These are phyloP conservation scores for Malurus cyaneus DNA, from an alignment of 2,113 vertebrate genomes.

Conservation along the genomic window DNA sequence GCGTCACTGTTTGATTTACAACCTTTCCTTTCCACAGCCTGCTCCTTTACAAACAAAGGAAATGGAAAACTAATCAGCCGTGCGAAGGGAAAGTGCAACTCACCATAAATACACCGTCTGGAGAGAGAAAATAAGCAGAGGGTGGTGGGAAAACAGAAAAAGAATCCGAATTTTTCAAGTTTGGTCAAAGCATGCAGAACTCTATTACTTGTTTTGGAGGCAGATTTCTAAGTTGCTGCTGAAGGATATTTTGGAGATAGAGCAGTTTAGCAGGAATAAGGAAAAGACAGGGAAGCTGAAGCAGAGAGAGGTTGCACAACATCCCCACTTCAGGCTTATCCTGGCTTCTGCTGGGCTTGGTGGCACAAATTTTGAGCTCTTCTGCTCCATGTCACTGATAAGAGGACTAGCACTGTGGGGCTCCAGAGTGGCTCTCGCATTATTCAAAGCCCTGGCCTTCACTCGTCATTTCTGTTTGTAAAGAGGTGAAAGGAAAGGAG, in stretches of 20 bases:
- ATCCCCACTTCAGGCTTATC: background rate
- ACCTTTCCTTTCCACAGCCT: background rate
- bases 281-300: background rate
- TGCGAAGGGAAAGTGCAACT: constrained; percentile 37
- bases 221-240: background rate
- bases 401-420: background rate
- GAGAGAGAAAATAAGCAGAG: constrained; percentile 1
- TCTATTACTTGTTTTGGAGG: background rate
- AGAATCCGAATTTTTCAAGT: background rate
- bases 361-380: background rate
- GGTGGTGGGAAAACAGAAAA: constrained; percentile 9
- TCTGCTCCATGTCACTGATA: background rate
- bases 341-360: background rate
- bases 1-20: background rate
- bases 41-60: constrained; percentile 52
- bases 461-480: background rate
- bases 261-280: background rate
- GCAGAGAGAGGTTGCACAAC: background rate
- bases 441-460: background rate
- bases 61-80: constrained; percentile 44
- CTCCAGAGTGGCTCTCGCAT: background rate
- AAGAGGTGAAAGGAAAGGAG: constrained; percentile 19
- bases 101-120: background rate
- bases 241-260: background rate
- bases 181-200: background rate